phyloP scores from a whole-genome alignment of 2,113 vertebrate genomes.

The Stigmatopora nigra region DNA sequence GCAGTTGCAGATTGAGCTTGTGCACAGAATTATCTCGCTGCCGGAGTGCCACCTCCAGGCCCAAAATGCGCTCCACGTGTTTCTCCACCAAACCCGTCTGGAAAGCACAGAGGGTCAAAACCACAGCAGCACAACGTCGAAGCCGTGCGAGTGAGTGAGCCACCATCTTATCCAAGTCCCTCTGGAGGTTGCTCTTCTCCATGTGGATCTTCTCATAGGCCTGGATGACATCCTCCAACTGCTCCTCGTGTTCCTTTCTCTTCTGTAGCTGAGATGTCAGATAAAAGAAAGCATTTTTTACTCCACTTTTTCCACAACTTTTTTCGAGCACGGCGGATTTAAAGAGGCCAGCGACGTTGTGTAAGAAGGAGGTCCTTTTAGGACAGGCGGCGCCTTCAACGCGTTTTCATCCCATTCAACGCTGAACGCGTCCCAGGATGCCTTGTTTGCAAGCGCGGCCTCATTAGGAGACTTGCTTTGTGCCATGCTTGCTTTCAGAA shows the following conservation, averaged over 20 bases:
- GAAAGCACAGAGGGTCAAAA: constrained; percentile 7
- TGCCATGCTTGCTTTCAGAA: neutral
- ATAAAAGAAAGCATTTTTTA: constrained; percentile 13
- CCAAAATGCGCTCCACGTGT: constrained; percentile 85
- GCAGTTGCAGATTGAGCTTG: constrained; percentile 76
- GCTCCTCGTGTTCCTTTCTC: constrained; percentile 90
- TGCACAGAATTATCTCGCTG: constrained; percentile 80
- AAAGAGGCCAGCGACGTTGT: neutral
- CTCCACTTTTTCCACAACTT: neutral
- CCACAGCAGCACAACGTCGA: neutral
- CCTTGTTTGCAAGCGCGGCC: constrained; percentile 1
- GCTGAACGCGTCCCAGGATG: constrained; percentile 1
- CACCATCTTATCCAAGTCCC: constrained; percentile 92
- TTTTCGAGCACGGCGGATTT: neutral
- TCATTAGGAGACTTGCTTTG: neutral
- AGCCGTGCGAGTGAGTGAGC: constrained; percentile 5
- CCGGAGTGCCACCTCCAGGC: constrained; percentile 82
- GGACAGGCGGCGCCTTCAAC: neutral
- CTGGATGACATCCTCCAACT: constrained; percentile 94
- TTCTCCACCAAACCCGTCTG: constrained; percentile 92
- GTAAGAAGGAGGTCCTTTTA: constrained; percentile 1
- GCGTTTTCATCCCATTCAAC: neutral
- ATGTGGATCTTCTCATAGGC: constrained; percentile 97
- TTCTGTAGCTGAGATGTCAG: constrained; percentile 79
- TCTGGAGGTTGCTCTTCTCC: constrained; percentile 90